These are phyloP conservation scores for Macaria liturata DNA, from an alignment of 2,888 invertebrate species.

Conservation along the genomic window DNA sequence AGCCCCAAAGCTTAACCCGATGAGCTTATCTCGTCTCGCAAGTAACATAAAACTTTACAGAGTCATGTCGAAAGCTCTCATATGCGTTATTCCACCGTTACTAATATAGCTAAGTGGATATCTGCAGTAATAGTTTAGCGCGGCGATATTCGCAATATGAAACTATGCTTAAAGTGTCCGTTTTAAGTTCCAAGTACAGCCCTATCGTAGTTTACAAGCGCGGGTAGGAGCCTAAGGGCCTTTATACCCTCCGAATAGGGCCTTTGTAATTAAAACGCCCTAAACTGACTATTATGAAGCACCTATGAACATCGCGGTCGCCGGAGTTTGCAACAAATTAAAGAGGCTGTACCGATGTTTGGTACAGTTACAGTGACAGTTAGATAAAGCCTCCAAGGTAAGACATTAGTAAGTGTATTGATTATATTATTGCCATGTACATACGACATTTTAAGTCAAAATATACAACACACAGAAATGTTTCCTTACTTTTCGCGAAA, in stretches of 20 bases:
- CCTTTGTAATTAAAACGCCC: conserved; percentile 78
- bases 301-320: conserved; percentile 54
- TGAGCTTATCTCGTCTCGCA: conserved; percentile 14
- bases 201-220: conserved; percentile 73
- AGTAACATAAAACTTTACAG: conserved; percentile 15
- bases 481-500: too few relatives aligned
- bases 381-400: not conserved
- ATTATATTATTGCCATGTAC: too few relatives aligned
- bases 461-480: too few relatives aligned
- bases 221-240: conserved; percentile 67
- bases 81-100: conserved; percentile 32
- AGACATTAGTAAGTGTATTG: too few relatives aligned
- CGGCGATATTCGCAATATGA: conserved; percentile 54
- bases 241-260: conserved; percentile 74
- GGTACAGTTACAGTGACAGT: conserved; percentile 23
- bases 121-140: conserved; percentile 53
- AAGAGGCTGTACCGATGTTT: conserved; percentile 22
- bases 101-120: conserved; percentile 53
- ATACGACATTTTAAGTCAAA: too few relatives aligned
- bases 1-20: conserved; percentile 2
- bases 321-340: conserved; percentile 47
- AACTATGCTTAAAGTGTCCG: conserved; percentile 53
- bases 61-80: conserved; percentile 12
- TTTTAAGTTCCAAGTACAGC: conserved; percentile 52
- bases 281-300: conserved; percentile 73